Evolutionary conservation across 2,888 invertebrate species (phyloP), one percentile per base, ranked within the genome.

Genomic region (Sepioteuthis lessoniana): DNA sequence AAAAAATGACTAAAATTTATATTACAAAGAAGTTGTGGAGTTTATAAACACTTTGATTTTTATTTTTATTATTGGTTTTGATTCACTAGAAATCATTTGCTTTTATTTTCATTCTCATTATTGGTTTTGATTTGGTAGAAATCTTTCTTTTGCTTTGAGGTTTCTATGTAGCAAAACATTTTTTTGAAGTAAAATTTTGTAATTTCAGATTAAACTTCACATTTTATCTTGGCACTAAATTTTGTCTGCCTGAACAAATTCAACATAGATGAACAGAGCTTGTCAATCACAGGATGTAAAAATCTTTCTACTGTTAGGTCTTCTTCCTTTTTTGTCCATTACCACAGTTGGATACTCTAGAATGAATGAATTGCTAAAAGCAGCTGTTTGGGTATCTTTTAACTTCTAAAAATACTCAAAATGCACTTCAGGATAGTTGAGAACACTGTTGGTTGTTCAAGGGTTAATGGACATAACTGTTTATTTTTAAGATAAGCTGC

Each of bases 331-430:
- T 76, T 31, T 13, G 55, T 76, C 76, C 76, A 76, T 76, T 76
- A 76, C 76, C 76, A 76, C 76, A 76, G 76, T 76, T 76, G 76
- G 76, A 76, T 76, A 76, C 76, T 76, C 31, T 76, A 31, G 76
- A 76, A 76, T 76, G 76, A 31, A 76, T 76, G 31, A 28, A 31
- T 76, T n/a, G 50, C 50, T 50, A 31, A 76, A n/a, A 76, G 3
- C 76, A 31, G n/a, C 76, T 31, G 10, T 28, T 76, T n/a, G n/a
- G n/a, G 31, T 19, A 50, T 21, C n/a, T 28, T 76, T n/a, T 76
- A 31, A n/a, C 76, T 76, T 76, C 76, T 76, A 76, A 76, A 76
- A n/a, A 76, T 76, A 76, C 13, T 31, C 76, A 76, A 76, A 31
- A 31, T 76, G 76, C 10, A 31, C 10, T 76, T 31, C 76, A 76